Base-by-base conservation (phyloP, 2,797 vertebrate species). In the Selene dorsalis region DNA sequence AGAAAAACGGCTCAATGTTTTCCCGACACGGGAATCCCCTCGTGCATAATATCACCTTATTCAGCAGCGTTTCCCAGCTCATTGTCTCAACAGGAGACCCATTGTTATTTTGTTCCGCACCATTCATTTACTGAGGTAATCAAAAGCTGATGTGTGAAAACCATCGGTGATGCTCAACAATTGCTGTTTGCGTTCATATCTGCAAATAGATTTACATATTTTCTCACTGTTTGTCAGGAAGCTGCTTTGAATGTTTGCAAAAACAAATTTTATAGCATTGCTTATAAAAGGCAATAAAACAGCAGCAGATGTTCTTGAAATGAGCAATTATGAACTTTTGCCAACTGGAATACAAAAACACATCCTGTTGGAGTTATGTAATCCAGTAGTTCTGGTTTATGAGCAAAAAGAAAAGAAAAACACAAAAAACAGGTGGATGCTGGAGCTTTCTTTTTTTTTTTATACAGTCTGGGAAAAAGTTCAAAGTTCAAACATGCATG, bases 51-150 rank as follows among this genome's bases (percentile, higher is more conserved):
- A 64, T 63, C 1, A 1, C 58, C 4, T 48, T 26, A 72, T 82
- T 79, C 35, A 69, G 71, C 66, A 26, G 7, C 0, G 8, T 73
- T 85, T 84, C 72, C 84, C 72, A 70, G 57, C 63, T 8, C 53
- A 69, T 70, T 68, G 82, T 87, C 76, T 70, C 55, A 39, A 22
- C n/a, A 17, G 52, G 70, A 43, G 74, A 30, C 12, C 76, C 60
- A 76, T 87, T 87, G 85, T 87, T 18, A 35, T 82, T 65, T 47
- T 35, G 61, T 39, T 61, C 64, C 50, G 47, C 4, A 3, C 13
- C 1, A n/a, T 59, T 84, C 30, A 65, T 65, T 65, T 48, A 59
- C 62, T 59, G 63, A 74, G 57, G 65, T 69, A 72, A 77, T 74
- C 35, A 58, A 24, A 61, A 52, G 63, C 45, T 26, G 3, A 50